Percentiles rank a stretch among this genome's conserved stretches.
phyloP scores from a whole-genome alignment of 2,113 vertebrate genomes.

The Opisthocomus hoazin region DNA sequence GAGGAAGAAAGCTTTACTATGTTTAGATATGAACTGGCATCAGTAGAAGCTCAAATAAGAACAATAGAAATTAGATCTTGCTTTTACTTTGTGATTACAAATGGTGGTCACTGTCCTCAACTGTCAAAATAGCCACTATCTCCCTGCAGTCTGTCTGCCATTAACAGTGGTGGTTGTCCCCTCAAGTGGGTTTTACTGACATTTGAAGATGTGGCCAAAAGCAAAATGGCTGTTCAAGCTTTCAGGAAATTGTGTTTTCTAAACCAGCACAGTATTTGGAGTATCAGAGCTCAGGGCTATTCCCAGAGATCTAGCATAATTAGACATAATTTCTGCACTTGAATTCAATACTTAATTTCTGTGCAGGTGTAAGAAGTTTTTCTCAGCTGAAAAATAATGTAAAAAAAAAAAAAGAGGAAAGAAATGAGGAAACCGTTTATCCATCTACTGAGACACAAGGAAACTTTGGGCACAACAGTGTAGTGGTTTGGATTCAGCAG shows the following conservation, averaged over 20 bases:
- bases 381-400: not conserved
- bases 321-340: not conserved
- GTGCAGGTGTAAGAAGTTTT: not conserved
- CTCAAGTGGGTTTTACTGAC: not conserved
- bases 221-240: not conserved
- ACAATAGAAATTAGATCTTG: not conserved
- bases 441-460: not conserved
- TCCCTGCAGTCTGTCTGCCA: not conserved
- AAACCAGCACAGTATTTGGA: not conserved
- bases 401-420: not conserved
- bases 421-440: not conserved
- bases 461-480: not conserved
- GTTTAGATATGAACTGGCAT: not conserved
- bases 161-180: not conserved
- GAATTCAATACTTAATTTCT: not conserved
- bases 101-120: not conserved
- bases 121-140: not conserved
- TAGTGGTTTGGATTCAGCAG: not conserved
- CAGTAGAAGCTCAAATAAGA: not conserved
- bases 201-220: not conserved
- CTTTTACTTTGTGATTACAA: not conserved
- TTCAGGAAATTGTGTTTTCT: not conserved
- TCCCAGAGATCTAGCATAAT: not conserved
- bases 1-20: not conserved
- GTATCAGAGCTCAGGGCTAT: not conserved